A percentile compares a stretch with the other conserved stretches of the same genome.
Conservation (phyloP, 2,888 invertebrate species). For the Silvanus unidentatus region DNA sequence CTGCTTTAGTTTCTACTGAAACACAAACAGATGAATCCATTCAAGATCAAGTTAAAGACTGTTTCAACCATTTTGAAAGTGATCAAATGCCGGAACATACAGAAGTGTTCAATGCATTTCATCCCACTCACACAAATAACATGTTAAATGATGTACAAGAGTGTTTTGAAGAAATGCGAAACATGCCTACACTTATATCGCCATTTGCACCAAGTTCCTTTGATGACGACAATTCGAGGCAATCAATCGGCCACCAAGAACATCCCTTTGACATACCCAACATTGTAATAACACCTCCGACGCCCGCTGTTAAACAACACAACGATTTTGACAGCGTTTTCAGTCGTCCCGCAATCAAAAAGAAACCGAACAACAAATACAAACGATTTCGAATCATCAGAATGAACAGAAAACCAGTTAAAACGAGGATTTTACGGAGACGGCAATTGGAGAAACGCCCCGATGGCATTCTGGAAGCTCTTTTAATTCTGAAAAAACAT, state of each 20-base stretch:
- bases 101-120: no score
- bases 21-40: background rate
- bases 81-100: no score
- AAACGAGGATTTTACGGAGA: conserved; percentile 8
- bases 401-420: no score
- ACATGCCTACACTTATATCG: no score
- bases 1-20: background rate
- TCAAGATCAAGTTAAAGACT: no score
- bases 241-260: no score
- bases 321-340: conserved; percentile 2
- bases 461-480: conserved; percentile 21
- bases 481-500: conserved; percentile 23
- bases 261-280: conserved; percentile 2
- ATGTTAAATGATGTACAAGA: no score
- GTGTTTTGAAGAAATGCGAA: no score
- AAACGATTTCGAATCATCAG: conserved; percentile 1
- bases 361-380: background rate
- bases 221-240: no score
- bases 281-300: conserved; percentile 17
- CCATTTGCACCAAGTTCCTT: no score
- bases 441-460: conserved; percentile 3
- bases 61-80: no score
- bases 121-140: no score
- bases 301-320: conserved; percentile 6
- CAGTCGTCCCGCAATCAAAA: background rate